Evolutionary conservation across 2,888 invertebrate genomes (phyloP).

Genomic region (Pyrrhia umbra): DNA sequence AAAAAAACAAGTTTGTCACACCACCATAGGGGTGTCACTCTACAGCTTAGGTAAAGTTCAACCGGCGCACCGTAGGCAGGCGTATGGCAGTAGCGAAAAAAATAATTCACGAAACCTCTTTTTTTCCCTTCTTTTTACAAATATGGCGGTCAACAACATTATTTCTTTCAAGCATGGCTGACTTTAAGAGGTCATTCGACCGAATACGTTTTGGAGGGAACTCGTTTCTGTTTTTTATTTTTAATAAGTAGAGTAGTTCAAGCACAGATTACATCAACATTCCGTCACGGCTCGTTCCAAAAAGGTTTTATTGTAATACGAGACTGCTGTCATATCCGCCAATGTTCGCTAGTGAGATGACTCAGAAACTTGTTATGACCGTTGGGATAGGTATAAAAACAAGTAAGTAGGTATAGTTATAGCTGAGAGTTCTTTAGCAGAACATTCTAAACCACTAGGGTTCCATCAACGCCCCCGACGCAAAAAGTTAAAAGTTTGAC

Average conservation of each 20-base stretch:
- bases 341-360: constrained; percentile 22
- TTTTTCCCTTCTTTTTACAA: too few species aligned
- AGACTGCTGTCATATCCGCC: background rate
- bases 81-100: too few species aligned
- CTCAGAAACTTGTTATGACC: constrained; percentile 12
- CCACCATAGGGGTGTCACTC: too few species aligned
- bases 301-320: constrained; percentile 46
- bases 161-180: background rate
- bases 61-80: too few species aligned
- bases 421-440: too few species aligned
- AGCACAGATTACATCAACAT: constrained; percentile 44
- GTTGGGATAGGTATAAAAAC: constrained; percentile 13
- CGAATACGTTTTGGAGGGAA: constrained; percentile 16
- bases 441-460: too few species aligned
- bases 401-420: too few species aligned
- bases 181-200: constrained; percentile 11
- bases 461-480: too few species aligned
- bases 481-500: too few species aligned
- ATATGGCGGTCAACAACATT: background rate
- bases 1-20: too few species aligned
- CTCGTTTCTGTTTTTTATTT: constrained; percentile 2
- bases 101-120: background rate
- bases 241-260: constrained; percentile 25
- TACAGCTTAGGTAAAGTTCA: too few species aligned
- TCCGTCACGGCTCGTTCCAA: constrained; percentile 43